These are phyloP conservation scores for Ctenomys sociabilis DNA, from an alignment of 2,113 vertebrate genomes.

Conservation along the genomic window DNA sequence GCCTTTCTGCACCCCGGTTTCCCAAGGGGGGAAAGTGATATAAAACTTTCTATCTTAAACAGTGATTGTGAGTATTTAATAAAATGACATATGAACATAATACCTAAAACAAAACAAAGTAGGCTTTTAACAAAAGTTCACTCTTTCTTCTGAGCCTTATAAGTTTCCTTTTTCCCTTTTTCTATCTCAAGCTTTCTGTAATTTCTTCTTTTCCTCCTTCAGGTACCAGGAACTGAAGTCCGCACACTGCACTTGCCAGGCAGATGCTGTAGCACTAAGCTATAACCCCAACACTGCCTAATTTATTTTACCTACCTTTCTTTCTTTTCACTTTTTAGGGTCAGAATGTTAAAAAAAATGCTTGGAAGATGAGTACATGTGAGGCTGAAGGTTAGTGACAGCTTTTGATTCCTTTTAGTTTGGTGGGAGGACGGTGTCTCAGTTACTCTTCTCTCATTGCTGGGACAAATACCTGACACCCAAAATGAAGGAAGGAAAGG, in stretches of 20 bases:
- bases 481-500: too few relatives aligned
- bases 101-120: neutral
- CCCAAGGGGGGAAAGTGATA: neutral
- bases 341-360: slow-evolving; percentile 30
- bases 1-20: neutral
- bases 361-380: neutral
- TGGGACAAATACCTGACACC: too few relatives aligned
- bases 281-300: neutral
- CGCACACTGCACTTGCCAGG: too few relatives aligned
- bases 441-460: too few relatives aligned
- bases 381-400: neutral
- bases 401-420: neutral
- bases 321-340: slow-evolving; percentile 34
- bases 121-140: neutral
- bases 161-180: neutral
- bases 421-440: neutral
- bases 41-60: neutral
- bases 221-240: too few relatives aligned
- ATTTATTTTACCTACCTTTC: neutral
- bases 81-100: neutral
- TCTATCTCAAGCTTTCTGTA: neutral
- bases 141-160: neutral
- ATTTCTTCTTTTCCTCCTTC: neutral
- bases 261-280: too few relatives aligned
- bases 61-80: neutral